phyloP scores from a whole-genome alignment of 2,797 vertebrate genomes.

The Thaleichthys pacificus region DNA sequence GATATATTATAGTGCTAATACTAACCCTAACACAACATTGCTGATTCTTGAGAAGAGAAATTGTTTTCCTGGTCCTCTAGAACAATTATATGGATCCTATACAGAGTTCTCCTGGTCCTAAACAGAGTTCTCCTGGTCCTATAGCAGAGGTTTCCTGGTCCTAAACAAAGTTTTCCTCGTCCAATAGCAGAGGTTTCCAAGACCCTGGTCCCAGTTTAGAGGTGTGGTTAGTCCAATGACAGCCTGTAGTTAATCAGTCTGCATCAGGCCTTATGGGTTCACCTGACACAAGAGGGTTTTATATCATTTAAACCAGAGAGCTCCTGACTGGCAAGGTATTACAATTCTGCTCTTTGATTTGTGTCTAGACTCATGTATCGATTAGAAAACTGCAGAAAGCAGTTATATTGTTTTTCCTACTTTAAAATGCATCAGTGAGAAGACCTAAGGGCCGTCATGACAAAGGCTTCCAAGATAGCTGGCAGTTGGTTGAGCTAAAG shows the following conservation, averaged over 20 bases:
- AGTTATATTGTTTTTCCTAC: background rate
- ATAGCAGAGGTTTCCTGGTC: too few species aligned
- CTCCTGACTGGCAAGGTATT: background rate
- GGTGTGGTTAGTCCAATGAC: too few species aligned
- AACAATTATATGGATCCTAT: background rate
- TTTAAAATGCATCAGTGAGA: background rate
- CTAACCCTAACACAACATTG: too few species aligned
- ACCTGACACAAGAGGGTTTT: too few species aligned
- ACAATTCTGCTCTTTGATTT: background rate
- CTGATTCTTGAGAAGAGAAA: background rate
- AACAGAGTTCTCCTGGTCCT: too few species aligned
- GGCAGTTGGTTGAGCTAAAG: background rate
- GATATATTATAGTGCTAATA: background rate
- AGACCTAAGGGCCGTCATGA: background rate
- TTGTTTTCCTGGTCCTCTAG: background rate
- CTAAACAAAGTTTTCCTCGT: too few species aligned
- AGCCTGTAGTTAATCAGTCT: too few species aligned
- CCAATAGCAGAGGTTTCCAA: too few species aligned
- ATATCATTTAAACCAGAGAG: too few species aligned
- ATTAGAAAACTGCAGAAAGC: background rate
- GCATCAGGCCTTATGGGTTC: too few species aligned
- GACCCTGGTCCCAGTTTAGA: too few species aligned
- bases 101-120: too few species aligned
- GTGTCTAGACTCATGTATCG: background rate
- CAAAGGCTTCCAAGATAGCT: background rate